A percentile compares a stretch with the other conserved stretches of the same genome.
Conservation (phyloP, 1,140 invertebrate genomes). For the Nylanderia fulva region DNA sequence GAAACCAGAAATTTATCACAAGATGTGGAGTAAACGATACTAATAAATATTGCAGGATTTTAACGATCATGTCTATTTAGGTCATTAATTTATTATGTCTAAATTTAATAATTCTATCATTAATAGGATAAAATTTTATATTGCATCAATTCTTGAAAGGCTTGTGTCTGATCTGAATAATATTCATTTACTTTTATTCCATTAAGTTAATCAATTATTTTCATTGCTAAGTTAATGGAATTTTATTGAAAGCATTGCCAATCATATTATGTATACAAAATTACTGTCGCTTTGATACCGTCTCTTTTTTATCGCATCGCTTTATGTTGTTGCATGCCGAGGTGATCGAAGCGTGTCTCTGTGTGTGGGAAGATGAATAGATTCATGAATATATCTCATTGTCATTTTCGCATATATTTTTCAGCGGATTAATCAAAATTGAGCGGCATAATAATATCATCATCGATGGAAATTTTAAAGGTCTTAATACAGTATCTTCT, state of each 20-base stretch:
- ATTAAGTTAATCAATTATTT: background rate
- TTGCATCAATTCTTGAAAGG: no score
- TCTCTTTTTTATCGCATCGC: slow-evolving; percentile 29
- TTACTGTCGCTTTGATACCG: background rate
- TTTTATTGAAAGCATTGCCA: background rate
- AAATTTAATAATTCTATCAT: background rate
- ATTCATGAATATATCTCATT: background rate
- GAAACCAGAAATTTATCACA: background rate
- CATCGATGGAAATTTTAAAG: background rate
- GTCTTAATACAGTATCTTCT: background rate
- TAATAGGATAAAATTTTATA: no score
- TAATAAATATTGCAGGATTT: background rate
- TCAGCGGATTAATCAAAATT: background rate
- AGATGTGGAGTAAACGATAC: background rate
- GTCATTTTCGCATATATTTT: background rate
- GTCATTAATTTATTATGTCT: background rate
- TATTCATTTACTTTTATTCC: background rate
- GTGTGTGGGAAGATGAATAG: no score
- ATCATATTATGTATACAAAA: background rate
- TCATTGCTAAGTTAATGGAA: background rate
- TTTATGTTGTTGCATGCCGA: background rate
- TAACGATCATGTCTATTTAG: background rate
- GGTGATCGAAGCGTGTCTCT: background rate
- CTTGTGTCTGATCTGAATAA: no score
- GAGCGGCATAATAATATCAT: background rate